Percentiles rank a stretch among this genome's conserved stretches.
Evolutionary conservation across 2,113 vertebrate genomes (phyloP).

Genomic region (Urocitellus parryii): DNA sequence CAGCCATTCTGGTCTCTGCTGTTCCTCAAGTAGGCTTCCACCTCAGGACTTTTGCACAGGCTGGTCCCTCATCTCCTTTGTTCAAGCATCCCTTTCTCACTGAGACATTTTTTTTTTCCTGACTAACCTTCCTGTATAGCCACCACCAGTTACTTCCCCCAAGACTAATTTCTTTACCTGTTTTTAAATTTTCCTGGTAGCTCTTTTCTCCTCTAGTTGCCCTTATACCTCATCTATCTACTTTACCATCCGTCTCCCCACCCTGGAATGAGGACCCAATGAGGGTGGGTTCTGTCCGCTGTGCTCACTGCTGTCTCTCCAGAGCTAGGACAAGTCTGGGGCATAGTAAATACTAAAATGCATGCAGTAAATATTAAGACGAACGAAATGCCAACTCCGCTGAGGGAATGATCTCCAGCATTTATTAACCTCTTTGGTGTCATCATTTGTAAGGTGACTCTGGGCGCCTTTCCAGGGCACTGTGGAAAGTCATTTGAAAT

Average conservation of each 20-base stretch:
- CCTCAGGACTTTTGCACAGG: background rate
- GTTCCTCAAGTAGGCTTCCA: background rate
- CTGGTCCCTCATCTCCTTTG: background rate
- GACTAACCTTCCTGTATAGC: background rate
- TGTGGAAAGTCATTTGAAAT: conserved; percentile 2
- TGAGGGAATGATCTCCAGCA: background rate
- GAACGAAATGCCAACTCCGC: background rate
- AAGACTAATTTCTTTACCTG: background rate
- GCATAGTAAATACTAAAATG: background rate
- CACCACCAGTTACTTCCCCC: background rate
- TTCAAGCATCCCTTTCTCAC: background rate
- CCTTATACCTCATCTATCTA: background rate
- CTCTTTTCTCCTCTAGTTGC: background rate
- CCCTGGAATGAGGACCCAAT: background rate
- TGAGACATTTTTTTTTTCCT: background rate
- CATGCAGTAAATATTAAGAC: background rate
- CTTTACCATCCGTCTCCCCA: background rate
- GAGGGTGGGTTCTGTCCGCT: background rate
- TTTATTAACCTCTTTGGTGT: background rate
- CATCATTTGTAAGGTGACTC: background rate
- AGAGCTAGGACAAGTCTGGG: background rate
- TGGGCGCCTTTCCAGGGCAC: background rate
- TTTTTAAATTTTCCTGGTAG: background rate
- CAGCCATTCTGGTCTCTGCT: background rate
- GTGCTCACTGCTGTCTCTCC: background rate